phyloP scores from a whole-genome alignment of 2,888 invertebrate species.

The Sisyra nigra region DNA sequence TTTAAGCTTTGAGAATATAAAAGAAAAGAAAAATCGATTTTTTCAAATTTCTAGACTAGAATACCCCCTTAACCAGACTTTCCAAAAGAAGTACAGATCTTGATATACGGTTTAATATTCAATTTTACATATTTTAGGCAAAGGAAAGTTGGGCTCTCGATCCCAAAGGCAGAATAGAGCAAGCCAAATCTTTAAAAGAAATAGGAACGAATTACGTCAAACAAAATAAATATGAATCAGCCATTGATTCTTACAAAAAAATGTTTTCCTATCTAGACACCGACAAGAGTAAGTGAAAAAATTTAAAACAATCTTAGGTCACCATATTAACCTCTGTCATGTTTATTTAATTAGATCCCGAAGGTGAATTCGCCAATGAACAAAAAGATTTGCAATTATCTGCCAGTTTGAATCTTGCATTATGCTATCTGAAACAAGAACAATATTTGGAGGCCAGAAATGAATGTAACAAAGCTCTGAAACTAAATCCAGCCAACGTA shows the following conservation, averaged over 20 bases:
- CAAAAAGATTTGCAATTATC: constrained; percentile 44
- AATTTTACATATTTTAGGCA: constrained; percentile 27
- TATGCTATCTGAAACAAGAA: constrained; percentile 64
- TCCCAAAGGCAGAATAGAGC: constrained; percentile 59
- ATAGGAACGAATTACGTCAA: constrained; percentile 87
- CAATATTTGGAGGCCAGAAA: constrained; percentile 53
- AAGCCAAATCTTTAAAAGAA: constrained; percentile 68
- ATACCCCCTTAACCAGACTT: too few species aligned
- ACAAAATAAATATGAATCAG: constrained; percentile 54
- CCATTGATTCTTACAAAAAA: constrained; percentile 76
- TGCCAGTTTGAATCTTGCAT: constrained; percentile 62
- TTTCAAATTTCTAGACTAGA: too few species aligned
- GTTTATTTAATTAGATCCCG: constrained; percentile 8
- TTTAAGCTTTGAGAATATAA: too few species aligned
- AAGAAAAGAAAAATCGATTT: too few species aligned
- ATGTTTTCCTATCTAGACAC: constrained; percentile 45
- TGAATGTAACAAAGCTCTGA: constrained; percentile 62
- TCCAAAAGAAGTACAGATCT: too few species aligned
- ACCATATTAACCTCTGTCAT: constrained; percentile 8
- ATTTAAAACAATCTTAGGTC: constrained; percentile 6
- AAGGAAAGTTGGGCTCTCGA: constrained; percentile 75
- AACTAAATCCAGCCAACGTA: constrained; percentile 56
- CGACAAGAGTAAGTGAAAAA: constrained; percentile 28
- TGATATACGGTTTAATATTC: neutral
- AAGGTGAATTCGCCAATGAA: constrained; percentile 22